Evolutionary conservation across 35 echinoderm and acorn worm species (phyloP).

Genomic region (Stichopus chloronotus): DNA sequence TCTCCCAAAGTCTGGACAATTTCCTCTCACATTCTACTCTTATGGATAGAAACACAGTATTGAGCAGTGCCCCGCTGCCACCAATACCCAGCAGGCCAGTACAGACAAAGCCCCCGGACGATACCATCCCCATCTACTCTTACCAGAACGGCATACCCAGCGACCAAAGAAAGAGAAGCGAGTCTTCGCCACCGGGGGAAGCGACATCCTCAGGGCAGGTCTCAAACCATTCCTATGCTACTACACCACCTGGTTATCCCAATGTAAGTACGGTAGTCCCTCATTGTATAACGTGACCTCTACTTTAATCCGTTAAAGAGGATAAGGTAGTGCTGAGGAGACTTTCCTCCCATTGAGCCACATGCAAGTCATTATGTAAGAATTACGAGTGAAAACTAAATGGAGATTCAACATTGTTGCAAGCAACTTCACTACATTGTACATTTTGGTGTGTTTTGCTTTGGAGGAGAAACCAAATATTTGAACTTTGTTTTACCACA

Average conservation of each 20-base stretch:
- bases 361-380: no score
- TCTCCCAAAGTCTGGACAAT: conserved; percentile 53
- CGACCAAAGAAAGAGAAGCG: conserved; percentile 35
- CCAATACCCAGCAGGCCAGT: conserved; percentile 20
- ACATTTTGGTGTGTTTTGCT: no score
- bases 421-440: no score
- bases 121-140: not conserved
- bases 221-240: not conserved
- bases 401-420: no score
- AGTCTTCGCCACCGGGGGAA: conserved; percentile 3
- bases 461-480: no score
- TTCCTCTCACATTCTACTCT: conserved; percentile 20
- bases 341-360: no score
- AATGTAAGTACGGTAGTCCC: conserved; percentile 33
- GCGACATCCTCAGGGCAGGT: not conserved
- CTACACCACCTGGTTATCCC: conserved; percentile 62
- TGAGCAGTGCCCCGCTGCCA: conserved; percentile 15
- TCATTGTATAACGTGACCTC: no score
- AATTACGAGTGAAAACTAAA: no score
- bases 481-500: no score
- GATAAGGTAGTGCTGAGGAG: no score
- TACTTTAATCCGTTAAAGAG: no score
- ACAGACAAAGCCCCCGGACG: not conserved
- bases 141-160: not conserved
- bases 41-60: not conserved